Conservation (phyloP, 1,140 invertebrate genomes). For the Calycopis cecrops region DNA sequence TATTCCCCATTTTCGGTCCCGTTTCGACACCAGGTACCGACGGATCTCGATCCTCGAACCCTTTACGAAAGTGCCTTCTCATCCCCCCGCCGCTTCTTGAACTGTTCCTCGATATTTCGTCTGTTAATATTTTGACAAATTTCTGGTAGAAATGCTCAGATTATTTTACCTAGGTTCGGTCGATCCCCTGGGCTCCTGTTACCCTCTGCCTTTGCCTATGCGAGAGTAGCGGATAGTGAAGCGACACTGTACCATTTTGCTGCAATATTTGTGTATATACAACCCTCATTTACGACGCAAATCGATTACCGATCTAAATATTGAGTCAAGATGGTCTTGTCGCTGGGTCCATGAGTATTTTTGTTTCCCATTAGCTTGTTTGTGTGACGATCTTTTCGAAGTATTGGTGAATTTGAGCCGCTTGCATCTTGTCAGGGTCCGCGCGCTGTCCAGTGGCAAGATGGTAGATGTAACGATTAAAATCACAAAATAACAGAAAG, state of each 20-base stretch:
- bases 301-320: conserved; percentile 21
- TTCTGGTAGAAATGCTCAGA: conserved; percentile 21
- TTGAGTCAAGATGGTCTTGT: conserved; percentile 40
- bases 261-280: neutral
- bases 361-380: neutral
- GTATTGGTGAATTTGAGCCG: neutral
- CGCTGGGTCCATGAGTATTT: neutral
- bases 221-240: too few relatives aligned
- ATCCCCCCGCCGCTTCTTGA: conserved; percentile 6
- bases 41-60: conserved; percentile 11
- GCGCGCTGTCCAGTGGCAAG: conserved; percentile 13
- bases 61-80: conserved; percentile 9
- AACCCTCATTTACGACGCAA: neutral
- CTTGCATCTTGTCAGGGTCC: conserved; percentile 12
- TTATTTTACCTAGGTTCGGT: neutral
- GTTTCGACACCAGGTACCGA: neutral
- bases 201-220: neutral
- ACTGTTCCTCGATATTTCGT: conserved; percentile 7
- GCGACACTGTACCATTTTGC: too few relatives aligned
- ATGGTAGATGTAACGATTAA: conserved; percentile 5
- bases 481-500: conserved; percentile 3
- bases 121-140: conserved; percentile 23
- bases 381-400: neutral
- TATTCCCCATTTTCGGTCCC: neutral
- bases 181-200: neutral